Conservation (phyloP, 2,888 invertebrate genomes). For the Epistrophe eligans region DNA sequence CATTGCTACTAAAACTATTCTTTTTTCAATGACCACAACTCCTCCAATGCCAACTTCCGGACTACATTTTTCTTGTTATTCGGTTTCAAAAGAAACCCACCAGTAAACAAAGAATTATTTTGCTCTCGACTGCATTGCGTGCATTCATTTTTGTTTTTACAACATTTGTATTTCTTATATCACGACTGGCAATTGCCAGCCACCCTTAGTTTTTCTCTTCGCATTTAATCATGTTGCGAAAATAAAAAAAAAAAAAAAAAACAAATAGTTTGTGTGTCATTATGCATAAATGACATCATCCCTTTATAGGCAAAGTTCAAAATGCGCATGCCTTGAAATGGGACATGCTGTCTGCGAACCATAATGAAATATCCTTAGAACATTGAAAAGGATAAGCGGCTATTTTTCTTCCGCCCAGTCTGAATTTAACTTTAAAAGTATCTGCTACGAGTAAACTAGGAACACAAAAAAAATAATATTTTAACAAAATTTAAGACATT, state of each 20-base stretch:
- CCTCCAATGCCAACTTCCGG: constrained; percentile 1
- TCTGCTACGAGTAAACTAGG: constrained; percentile 79
- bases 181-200: background rate
- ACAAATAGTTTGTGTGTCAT: constrained; percentile 16
- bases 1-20: background rate
- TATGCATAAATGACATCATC: constrained; percentile 65
- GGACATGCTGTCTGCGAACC: constrained; percentile 76
- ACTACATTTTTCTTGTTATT: background rate
- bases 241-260: background rate
- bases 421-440: constrained; percentile 83
- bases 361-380: constrained; percentile 77
- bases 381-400: constrained; percentile 79
- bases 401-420: constrained; percentile 80
- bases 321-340: constrained; percentile 80
- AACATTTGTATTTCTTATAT: constrained; percentile 4
- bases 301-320: constrained; percentile 27
- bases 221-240: constrained; percentile 26
- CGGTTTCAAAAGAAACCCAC: background rate
- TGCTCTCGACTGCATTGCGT: constrained; percentile 28
- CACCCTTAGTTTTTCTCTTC: background rate
- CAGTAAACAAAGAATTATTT: background rate
- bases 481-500: constrained; percentile 17
- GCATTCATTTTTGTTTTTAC: background rate
- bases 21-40: background rate
- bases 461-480: constrained; percentile 16